A percentile compares a stretch with the other conserved stretches of the same genome.
phyloP scores from a whole-genome alignment of 2,797 vertebrate genomes.

The Syngnathus acus region DNA sequence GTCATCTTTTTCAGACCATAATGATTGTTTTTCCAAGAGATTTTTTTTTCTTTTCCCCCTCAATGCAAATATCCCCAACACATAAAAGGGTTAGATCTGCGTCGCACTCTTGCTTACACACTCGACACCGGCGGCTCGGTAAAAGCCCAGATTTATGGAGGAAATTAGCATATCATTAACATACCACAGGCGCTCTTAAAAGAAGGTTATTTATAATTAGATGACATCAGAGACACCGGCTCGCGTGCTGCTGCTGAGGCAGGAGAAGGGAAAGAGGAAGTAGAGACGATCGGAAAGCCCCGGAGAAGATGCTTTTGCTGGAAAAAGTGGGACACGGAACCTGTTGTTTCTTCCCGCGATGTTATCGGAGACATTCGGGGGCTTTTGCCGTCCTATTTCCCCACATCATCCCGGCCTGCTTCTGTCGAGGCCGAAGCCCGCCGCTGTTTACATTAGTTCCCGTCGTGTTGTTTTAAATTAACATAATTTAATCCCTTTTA shows the following conservation, averaged over 20 bases:
- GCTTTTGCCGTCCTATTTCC: slow-evolving; percentile 51
- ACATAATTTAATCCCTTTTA: background rate
- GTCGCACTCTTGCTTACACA: slow-evolving; percentile 11
- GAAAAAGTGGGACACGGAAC: slow-evolving; percentile 55
- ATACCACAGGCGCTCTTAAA: slow-evolving; percentile 64
- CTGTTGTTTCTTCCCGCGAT: slow-evolving; percentile 51
- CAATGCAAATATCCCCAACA: slow-evolving; percentile 23
- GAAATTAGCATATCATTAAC: slow-evolving; percentile 72
- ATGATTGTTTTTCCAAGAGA: slow-evolving; percentile 22
- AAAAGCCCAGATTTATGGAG: slow-evolving; percentile 62
- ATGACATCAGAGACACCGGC: slow-evolving; percentile 62
- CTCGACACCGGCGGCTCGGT: slow-evolving; percentile 36
- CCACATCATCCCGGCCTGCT: slow-evolving; percentile 49
- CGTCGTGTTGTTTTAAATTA: background rate
- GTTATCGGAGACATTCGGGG: slow-evolving; percentile 37
- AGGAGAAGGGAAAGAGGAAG: slow-evolving; percentile 33
- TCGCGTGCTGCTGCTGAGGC: slow-evolving; percentile 23
- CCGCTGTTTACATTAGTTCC: slow-evolving; percentile 24
- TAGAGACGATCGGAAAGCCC: slow-evolving; percentile 38
- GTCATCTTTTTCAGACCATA: slow-evolving; percentile 3
- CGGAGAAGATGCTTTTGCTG: slow-evolving; percentile 28
- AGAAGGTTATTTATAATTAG: slow-evolving; percentile 72
- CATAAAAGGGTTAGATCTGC: slow-evolving; percentile 10
- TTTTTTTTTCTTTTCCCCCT: background rate
- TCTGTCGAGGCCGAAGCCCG: slow-evolving; percentile 36